Evolutionary conservation across 2,113 vertebrate species (phyloP).

Genomic region (Marmota monax): DNA sequence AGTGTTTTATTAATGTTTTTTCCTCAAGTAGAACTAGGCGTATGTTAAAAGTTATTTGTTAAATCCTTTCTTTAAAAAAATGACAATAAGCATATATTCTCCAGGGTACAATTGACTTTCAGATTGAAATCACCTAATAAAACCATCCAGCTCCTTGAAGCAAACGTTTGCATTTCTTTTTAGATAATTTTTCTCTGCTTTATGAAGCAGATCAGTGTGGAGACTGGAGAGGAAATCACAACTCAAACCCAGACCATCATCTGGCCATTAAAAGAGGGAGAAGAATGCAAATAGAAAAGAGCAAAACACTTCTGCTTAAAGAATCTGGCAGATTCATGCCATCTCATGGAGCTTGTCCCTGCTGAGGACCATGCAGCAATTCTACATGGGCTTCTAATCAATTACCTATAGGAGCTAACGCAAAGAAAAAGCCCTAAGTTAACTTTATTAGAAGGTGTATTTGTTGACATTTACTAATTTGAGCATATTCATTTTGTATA

Average conservation of each 20-base stretch:
- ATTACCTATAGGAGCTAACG: neutral
- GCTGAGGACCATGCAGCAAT: neutral
- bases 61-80: slow-evolving; percentile 38
- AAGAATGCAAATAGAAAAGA: neutral
- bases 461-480: neutral
- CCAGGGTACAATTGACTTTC: slow-evolving; percentile 58
- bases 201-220: neutral
- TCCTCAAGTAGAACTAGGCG: neutral
- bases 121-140: slow-evolving; percentile 53
- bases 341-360: neutral
- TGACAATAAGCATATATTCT: slow-evolving; percentile 25
- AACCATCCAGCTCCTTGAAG: neutral
- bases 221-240: slow-evolving; percentile 29
- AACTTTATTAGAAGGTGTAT: neutral
- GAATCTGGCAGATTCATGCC: neutral
- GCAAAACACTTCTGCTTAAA: neutral
- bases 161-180: slow-evolving; percentile 24
- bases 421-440: neutral
- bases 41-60: slow-evolving; percentile 60
- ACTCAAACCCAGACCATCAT: neutral
- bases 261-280: neutral
- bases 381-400: neutral
- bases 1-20: slow-evolving; percentile 62
- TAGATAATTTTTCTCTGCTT: slow-evolving; percentile 36
- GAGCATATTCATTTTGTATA: neutral